phyloP scores from a whole-genome alignment of 2,888 invertebrate genomes.

The Belgica antarctica region DNA sequence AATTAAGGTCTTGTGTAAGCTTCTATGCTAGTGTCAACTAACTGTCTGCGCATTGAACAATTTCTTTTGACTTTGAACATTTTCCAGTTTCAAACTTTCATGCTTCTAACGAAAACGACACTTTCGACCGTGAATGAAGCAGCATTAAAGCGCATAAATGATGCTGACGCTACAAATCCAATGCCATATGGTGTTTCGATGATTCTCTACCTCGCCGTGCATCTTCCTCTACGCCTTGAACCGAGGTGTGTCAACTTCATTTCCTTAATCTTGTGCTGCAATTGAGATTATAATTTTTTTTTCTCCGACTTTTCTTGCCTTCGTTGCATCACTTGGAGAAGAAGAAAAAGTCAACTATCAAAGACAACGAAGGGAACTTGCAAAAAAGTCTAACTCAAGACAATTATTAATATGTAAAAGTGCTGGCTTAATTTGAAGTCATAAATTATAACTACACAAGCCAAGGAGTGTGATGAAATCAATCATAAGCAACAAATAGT shows the following conservation, averaged over 20 bases:
- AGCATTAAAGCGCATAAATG: constrained; percentile 15
- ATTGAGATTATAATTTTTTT: constrained; percentile 32
- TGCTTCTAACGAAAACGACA: background rate
- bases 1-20: background rate
- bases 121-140: background rate
- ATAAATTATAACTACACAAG: background rate
- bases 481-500: background rate
- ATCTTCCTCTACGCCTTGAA: background rate
- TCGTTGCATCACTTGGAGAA: background rate
- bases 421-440: background rate
- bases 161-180: constrained; percentile 16
- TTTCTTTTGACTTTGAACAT: no score
- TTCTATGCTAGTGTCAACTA: background rate
- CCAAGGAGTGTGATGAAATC: background rate
- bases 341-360: constrained; percentile 19
- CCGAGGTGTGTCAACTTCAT: constrained; percentile 37
- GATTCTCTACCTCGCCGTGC: constrained; percentile 5
- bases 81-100: background rate
- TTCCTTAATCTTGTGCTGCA: constrained; percentile 31
- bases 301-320: background rate
- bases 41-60: background rate
- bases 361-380: no score
- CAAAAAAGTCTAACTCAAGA: background rate
- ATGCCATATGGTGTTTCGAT: background rate
- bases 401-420: no score